Evolutionary conservation across 1,140 invertebrate species (phyloP).

Genomic region (Dendrolimus kikuchii): DNA sequence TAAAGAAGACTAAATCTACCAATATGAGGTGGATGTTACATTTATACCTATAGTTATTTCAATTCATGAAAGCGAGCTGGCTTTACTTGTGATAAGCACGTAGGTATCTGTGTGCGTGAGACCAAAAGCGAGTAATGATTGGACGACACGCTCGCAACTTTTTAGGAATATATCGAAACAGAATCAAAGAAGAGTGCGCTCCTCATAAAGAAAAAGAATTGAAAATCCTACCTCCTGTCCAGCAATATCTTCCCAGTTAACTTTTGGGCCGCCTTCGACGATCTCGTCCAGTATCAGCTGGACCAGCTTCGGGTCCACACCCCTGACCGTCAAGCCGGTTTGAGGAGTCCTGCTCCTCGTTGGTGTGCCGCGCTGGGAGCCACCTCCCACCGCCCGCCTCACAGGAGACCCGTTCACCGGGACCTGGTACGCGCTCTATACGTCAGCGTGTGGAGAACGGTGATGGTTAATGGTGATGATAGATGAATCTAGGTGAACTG

Average conservation of each 20-base stretch:
- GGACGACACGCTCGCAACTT: too few relatives aligned
- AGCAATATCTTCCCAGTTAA: conserved; percentile 96
- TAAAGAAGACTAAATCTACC: too few relatives aligned
- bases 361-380: conserved; percentile 57
- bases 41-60: too few relatives aligned
- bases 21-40: too few relatives aligned
- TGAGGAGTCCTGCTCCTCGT: conserved; percentile 64
- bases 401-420: conserved; percentile 74
- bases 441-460: conserved; percentile 9
- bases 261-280: conserved; percentile 82
- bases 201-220: neutral
- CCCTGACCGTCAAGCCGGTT: conserved; percentile 74
- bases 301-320: conserved; percentile 92
- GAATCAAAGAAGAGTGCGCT: neutral
- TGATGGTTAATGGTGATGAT: conserved; percentile 16
- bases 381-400: conserved; percentile 70
- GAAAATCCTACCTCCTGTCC: conserved; percentile 79
- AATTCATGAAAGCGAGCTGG: too few relatives aligned
- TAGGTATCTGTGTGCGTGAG: too few relatives aligned
- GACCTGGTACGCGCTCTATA: conserved; percentile 39
- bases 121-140: too few relatives aligned
- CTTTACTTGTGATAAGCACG: too few relatives aligned
- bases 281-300: conserved; percentile 85
- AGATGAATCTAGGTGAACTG: too few relatives aligned
- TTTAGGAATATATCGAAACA: neutral